Conservation (phyloP, 2,797 vertebrate genomes). For the Premnoplex brunnescens region DNA sequence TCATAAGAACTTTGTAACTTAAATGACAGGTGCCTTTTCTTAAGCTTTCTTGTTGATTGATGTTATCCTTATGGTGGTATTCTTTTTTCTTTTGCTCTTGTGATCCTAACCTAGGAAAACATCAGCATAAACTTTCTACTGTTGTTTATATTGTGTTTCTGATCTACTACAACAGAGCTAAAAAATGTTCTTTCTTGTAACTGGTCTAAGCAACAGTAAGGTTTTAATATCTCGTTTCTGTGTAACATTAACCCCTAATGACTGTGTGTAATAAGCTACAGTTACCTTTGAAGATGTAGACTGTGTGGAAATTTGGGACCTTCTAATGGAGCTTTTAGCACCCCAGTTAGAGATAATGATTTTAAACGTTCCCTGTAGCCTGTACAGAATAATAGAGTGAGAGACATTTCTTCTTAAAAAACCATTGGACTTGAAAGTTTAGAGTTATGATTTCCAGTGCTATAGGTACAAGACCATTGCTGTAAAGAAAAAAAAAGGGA, state of each 20-base stretch:
- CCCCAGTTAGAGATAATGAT: not conserved
- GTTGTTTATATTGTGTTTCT: conserved; percentile 5
- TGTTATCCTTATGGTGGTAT: not conserved
- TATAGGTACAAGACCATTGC: not conserved
- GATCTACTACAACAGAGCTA: not conserved
- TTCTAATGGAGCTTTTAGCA: not conserved
- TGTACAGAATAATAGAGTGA: not conserved
- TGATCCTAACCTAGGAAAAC: not conserved
- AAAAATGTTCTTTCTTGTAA: conserved; percentile 18
- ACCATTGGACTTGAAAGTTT: not conserved
- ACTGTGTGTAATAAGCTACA: not conserved
- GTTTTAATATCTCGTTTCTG: conserved; percentile 9
- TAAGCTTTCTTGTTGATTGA: not conserved
- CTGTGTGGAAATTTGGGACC: not conserved
- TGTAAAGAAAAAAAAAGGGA: not conserved
- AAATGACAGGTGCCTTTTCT: not conserved
- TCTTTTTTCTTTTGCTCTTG: not conserved
- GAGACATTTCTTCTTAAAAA: not conserved
- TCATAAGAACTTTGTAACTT: not conserved
- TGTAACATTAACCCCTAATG: not conserved
- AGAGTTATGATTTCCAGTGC: not conserved
- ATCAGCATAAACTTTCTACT: not conserved
- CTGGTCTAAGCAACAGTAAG: not conserved
- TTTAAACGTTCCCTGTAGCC: not conserved
- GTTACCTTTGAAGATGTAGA: not conserved